These are phyloP conservation scores for Molorchus minor DNA, from an alignment of 2,888 invertebrate genomes.

Conservation along the genomic window DNA sequence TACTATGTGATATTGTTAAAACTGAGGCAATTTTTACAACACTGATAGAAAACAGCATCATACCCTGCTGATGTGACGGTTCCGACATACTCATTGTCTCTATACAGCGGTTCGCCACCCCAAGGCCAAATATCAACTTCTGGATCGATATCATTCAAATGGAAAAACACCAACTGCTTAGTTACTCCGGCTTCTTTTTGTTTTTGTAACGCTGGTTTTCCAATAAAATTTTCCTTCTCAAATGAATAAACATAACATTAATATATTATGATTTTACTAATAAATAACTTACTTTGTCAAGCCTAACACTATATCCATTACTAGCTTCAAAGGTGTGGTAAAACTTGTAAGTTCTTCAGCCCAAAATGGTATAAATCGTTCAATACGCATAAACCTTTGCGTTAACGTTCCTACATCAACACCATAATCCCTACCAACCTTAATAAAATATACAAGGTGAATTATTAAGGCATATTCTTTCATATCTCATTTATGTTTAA, in stretches of 20 bases:
- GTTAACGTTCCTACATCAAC: slow-evolving; percentile 75
- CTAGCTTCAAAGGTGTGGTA: slow-evolving; percentile 74
- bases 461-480: background rate
- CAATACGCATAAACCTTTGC: slow-evolving; percentile 73
- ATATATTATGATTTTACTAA: too few relatives aligned
- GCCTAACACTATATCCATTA: slow-evolving; percentile 68
- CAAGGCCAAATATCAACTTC: slow-evolving; percentile 75
- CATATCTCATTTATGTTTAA: background rate
- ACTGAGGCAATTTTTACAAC: too few relatives aligned
- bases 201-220: slow-evolving; percentile 69
- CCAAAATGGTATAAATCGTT: slow-evolving; percentile 78
- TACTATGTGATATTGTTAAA: too few relatives aligned
- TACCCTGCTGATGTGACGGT: slow-evolving; percentile 73
- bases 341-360: slow-evolving; percentile 72
- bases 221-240: slow-evolving; percentile 73
- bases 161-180: slow-evolving; percentile 71
- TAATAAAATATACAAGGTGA: slow-evolving; percentile 34
- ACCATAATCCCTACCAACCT: slow-evolving; percentile 73
- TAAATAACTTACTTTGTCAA: slow-evolving; percentile 59
- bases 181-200: slow-evolving; percentile 71
- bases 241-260: slow-evolving; percentile 10
- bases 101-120: slow-evolving; percentile 75
- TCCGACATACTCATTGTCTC: slow-evolving; percentile 73
- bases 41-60: background rate
- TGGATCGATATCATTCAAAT: slow-evolving; percentile 69